These are phyloP conservation scores for Tachysurus fulvidraco DNA, from an alignment of 2,113 vertebrate genomes.

Conservation along the genomic window DNA sequence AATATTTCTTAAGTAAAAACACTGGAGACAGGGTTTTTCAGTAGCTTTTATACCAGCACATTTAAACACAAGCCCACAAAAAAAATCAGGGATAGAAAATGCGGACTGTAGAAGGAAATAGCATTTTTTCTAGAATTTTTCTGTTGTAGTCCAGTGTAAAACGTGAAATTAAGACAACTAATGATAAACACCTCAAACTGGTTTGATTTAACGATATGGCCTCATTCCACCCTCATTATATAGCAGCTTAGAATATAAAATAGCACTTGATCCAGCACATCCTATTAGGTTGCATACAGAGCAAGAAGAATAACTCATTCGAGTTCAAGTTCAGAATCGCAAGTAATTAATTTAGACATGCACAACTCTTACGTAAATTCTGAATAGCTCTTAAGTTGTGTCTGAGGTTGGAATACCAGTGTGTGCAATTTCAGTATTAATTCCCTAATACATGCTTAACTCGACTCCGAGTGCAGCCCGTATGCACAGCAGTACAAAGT, in stretches of 20 bases:
- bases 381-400: background rate
- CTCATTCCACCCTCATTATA: background rate
- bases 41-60: background rate
- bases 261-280: conserved; percentile 15
- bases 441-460: background rate
- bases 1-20: background rate
- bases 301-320: background rate
- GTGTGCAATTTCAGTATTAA: background rate
- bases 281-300: background rate
- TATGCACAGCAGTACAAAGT: background rate
- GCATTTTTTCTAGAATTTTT: background rate
- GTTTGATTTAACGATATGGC: background rate
- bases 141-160: background rate
- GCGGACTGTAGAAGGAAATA: background rate
- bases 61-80: background rate
- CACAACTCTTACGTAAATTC: background rate
- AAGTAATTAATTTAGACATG: background rate
- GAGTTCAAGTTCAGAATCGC: background rate
- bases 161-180: background rate
- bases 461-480: background rate
- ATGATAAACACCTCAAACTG: background rate
- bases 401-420: background rate
- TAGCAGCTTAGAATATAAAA: conserved; percentile 11
- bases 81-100: background rate
- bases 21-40: background rate